A percentile compares a stretch with the other conserved stretches of the same genome.
phyloP scores from a whole-genome alignment of 2,797 vertebrate species.

The Delichon dasypus region DNA sequence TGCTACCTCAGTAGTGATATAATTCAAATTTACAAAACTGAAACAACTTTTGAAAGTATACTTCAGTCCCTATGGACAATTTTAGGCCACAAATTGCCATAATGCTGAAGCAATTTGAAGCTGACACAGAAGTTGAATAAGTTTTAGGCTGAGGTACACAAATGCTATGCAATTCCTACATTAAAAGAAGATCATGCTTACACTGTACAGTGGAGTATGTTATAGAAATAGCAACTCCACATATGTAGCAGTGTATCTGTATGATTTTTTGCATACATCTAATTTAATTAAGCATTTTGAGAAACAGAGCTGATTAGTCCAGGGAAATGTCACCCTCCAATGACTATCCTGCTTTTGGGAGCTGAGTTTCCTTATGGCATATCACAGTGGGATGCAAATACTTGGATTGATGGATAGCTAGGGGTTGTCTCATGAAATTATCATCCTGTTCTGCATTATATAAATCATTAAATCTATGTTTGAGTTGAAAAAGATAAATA shows the following conservation, averaged over 20 bases:
- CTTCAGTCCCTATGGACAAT: background rate
- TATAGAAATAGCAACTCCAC: background rate
- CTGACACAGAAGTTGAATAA: background rate
- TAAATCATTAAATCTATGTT: background rate
- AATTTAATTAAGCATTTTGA: background rate
- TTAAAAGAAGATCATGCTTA: background rate
- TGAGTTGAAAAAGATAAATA: background rate
- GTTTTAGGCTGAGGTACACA: background rate
- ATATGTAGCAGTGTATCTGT: background rate
- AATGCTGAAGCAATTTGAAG: background rate
- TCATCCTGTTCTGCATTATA: background rate
- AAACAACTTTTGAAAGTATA: background rate
- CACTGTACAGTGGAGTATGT: background rate
- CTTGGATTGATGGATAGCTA: background rate
- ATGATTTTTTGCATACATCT: background rate
- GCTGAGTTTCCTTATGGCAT: background rate
- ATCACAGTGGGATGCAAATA: background rate
- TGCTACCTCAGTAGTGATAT: background rate
- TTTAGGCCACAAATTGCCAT: background rate
- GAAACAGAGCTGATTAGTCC: background rate
- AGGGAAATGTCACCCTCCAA: background rate
- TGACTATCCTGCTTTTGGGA: background rate
- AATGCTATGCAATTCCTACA: background rate
- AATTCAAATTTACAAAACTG: background rate
- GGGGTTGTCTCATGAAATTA: background rate